A percentile compares a stretch with the other conserved stretches of the same genome.
Evolutionary conservation across 2,797 vertebrate species (phyloP).

Genomic region (Lateolabrax maculatus): DNA sequence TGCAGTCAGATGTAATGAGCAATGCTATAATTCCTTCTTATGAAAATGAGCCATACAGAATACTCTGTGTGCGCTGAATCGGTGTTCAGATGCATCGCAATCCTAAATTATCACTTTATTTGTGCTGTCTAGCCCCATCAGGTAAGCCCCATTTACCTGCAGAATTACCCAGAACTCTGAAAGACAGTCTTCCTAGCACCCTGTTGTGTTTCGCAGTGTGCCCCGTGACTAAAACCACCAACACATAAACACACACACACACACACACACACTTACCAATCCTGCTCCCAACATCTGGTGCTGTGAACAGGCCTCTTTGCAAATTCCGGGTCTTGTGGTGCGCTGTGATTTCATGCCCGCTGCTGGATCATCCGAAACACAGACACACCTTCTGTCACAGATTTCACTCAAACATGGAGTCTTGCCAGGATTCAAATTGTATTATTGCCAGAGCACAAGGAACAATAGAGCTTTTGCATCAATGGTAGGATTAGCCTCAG

Average conservation of each 20-base stretch:
- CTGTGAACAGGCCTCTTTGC: constrained; percentile 61
- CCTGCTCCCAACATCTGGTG: constrained; percentile 79
- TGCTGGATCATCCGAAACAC: constrained; percentile 72
- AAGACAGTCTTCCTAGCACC: constrained; percentile 51
- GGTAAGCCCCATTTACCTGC: constrained; percentile 76
- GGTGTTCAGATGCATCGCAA: constrained; percentile 49
- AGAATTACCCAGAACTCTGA: constrained; percentile 69
- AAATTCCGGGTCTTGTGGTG: constrained; percentile 60
- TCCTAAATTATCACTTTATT: constrained; percentile 66
- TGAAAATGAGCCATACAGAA: constrained; percentile 61
- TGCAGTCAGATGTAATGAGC: constrained; percentile 52
- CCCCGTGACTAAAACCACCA: constrained; percentile 74
- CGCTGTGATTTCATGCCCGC: constrained; percentile 74
- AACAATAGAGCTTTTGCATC: constrained; percentile 76
- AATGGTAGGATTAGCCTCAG: constrained; percentile 76
- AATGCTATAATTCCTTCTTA: constrained; percentile 52
- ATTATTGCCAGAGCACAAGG: constrained; percentile 68
- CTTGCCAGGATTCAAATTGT: constrained; percentile 72
- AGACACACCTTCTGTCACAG: constrained; percentile 69
- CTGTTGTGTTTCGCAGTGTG: constrained; percentile 71
- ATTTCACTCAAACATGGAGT: constrained; percentile 63
- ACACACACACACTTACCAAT: constrained; percentile 31
- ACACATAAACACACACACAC: constrained; percentile 34
- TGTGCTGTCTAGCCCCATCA: constrained; percentile 61
- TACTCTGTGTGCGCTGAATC: constrained; percentile 39